These are phyloP conservation scores for Burhinus bistriatus DNA, from an alignment of 2,113 vertebrate genomes.

Conservation along the genomic window DNA sequence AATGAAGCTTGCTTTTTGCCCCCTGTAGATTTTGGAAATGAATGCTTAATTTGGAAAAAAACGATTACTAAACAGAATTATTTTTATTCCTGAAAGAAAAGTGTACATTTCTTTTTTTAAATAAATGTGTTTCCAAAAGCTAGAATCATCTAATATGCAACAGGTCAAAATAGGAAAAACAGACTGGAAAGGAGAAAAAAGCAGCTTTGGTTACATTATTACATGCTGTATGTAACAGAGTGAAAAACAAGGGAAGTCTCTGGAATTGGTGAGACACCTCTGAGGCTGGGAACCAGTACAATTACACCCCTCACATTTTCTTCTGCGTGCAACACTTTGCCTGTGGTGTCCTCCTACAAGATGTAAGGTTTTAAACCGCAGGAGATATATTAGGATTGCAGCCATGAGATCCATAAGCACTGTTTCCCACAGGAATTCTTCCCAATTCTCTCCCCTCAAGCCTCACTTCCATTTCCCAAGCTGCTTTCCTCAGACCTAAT, in stretches of 20 bases:
- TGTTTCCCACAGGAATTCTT: background rate
- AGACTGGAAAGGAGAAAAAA: background rate
- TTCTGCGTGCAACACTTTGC: background rate
- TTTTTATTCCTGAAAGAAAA: background rate
- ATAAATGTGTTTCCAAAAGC: background rate
- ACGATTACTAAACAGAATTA: background rate
- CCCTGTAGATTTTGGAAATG: background rate
- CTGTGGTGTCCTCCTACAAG: background rate
- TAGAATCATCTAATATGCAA: background rate
- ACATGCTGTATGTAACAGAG: background rate
- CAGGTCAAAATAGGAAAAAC: background rate
- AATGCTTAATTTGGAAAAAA: background rate
- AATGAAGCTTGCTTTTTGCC: background rate
- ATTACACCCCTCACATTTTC: background rate
- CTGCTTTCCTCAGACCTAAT: background rate
- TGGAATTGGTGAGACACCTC: background rate
- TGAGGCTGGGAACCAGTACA: background rate
- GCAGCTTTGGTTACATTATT: background rate
- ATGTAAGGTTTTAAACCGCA: background rate
- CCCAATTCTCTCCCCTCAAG: background rate
- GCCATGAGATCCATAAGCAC: background rate
- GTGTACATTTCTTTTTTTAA: background rate
- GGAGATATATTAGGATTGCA: background rate
- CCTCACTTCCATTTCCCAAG: background rate
- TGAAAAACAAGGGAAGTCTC: background rate